phyloP scores from a whole-genome alignment of 2,797 vertebrate genomes.

The Oreonectes daqikongensis region DNA sequence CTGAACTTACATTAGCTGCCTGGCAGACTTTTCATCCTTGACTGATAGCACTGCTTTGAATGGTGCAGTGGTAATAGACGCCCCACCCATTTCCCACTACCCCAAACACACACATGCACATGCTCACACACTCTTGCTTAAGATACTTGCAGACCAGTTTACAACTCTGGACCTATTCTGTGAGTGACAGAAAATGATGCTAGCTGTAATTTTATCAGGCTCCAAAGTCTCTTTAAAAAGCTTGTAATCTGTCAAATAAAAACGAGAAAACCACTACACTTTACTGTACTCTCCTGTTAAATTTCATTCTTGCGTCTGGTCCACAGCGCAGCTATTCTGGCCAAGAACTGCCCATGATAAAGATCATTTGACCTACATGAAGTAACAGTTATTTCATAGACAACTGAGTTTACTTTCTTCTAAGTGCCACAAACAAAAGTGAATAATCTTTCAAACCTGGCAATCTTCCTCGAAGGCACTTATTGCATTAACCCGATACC shows the following conservation, averaged over 20 bases:
- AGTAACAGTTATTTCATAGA: neutral
- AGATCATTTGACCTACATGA: neutral
- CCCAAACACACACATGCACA: constrained; percentile 33
- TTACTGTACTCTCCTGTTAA: no score
- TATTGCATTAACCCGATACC: neutral
- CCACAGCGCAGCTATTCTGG: neutral
- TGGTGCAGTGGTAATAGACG: constrained; percentile 23
- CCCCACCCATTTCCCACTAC: constrained; percentile 1
- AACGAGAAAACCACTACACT: no score
- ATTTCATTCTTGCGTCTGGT: no score
- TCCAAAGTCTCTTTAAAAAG: no score
- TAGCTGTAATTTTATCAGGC: no score
- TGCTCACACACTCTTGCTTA: neutral
- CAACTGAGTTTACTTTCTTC: neutral
- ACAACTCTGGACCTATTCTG: neutral
- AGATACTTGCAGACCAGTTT: neutral
- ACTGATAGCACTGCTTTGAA: constrained; percentile 39
- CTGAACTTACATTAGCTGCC: constrained; percentile 39
- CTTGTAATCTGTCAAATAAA: no score
- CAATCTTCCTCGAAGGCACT: neutral
- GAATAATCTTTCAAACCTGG: neutral
- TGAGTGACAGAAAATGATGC: neutral
- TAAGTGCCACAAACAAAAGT: neutral
- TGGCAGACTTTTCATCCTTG: constrained; percentile 23
- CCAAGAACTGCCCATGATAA: neutral